These are phyloP conservation scores for Erynnis tages DNA, from an alignment of 2,888 invertebrate species.

Conservation along the genomic window DNA sequence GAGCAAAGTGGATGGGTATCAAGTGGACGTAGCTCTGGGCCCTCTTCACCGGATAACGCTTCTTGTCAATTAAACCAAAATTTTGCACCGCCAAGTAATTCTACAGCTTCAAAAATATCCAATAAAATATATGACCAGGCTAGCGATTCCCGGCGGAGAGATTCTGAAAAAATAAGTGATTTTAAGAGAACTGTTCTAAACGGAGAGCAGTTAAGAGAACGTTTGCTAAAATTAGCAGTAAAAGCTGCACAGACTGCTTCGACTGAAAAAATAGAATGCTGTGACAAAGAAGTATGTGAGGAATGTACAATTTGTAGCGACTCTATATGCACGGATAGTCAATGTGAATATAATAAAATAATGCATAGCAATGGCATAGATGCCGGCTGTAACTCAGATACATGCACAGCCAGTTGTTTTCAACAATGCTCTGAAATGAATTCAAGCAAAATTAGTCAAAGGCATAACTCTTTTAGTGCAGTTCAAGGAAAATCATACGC, in stretches of 20 bases:
- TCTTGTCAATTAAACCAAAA: constrained; percentile 78
- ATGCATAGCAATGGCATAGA: constrained; percentile 72
- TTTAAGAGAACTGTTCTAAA: constrained; percentile 79
- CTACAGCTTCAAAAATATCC: constrained; percentile 48
- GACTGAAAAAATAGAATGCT: constrained; percentile 76
- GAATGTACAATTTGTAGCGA: constrained; percentile 78
- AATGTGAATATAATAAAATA: constrained; percentile 74
- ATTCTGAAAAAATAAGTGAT: constrained; percentile 64
- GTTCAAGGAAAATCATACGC: constrained; percentile 67
- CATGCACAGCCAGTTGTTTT: constrained; percentile 67
- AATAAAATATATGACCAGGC: constrained; percentile 53
- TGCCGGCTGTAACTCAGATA: constrained; percentile 69
- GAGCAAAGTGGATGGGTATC: constrained; percentile 95
- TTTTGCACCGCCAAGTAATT: constrained; percentile 58
- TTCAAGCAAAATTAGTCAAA: constrained; percentile 59
- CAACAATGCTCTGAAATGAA: constrained; percentile 62
- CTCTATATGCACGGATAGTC: constrained; percentile 76
- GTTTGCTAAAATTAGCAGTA: constrained; percentile 83
- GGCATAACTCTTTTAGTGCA: constrained; percentile 75
- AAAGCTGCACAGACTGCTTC: constrained; percentile 70
- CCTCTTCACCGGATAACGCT: constrained; percentile 82
- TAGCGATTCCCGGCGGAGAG: constrained; percentile 45
- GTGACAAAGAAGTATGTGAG: constrained; percentile 77
- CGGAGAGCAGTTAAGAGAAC: constrained; percentile 84
- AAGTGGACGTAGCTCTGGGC: constrained; percentile 85